Base-by-base conservation (phyloP, 2,797 vertebrate genomes). In the Hoplostethus atlanticus region DNA sequence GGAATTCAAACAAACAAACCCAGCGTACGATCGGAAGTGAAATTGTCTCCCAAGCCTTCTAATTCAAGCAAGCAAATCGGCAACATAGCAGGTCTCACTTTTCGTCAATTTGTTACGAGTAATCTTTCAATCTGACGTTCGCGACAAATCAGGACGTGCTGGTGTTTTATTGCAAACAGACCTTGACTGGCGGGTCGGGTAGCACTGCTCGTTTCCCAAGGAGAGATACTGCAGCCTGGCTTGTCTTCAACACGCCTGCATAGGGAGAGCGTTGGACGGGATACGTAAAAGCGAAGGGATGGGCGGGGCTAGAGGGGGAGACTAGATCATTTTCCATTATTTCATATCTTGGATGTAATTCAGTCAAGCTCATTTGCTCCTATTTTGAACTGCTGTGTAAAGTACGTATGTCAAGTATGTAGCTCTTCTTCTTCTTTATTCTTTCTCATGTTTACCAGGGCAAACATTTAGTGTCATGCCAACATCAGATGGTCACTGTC, bases 111-210 rank as follows among this genome's bases (percentile, higher is more conserved):
- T 21, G 21, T 21, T 21, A 21, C 21, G 21, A 21, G 21, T 21
- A 21, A 21, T 21, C 21, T 21, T 21, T 34, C 34, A 34, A 34
- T 6, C 34, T 34, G 34, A 34, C n/a, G 25, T n/a, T 52, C 25
- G n/a, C 77, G 63, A 25, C 10, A 25, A 68, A 76, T 84, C 69
- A 55, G 77, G 74, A 62, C 61, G 57, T 69, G 70, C 9, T 54
- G 12, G 64, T 28, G 71, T 75, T 86, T 72, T 84, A 67, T 44
- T 87, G 80, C 71, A 81, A 85, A 80, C 80, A 86, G 73, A 17
- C 5, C 7, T 25, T 9, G 50, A 5, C n/a, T 50, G 15, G 31
- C 51, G 13, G 56, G 21, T 46, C 55, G 52, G 68, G 75, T 68
- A 84, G 81, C 73, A 73, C 66, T 67, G 64, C 76, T 58, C 80